These are phyloP conservation scores for Tetranychus truncatus DNA, from an alignment of 2,888 invertebrate species.

Conservation along the genomic window DNA sequence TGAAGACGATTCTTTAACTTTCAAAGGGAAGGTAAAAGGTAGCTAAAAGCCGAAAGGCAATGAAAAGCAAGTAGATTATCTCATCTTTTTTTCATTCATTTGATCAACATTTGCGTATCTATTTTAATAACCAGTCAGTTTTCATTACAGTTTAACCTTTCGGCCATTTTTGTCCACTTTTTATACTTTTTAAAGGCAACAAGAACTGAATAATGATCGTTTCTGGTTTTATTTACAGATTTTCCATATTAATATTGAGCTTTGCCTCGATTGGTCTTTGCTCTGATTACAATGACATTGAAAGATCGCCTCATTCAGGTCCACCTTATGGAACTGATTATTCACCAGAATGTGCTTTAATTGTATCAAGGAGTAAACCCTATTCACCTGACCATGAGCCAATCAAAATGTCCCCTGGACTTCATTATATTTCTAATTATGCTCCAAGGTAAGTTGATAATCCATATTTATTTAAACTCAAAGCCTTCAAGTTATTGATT, in stretches of 20 bases:
- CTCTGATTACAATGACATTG: not conserved
- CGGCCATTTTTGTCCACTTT: no score
- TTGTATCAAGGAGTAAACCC: slow-evolving; percentile 23
- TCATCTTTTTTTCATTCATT: no score
- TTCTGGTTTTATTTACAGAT: not conserved
- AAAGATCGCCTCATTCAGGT: not conserved
- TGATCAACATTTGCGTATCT: no score
- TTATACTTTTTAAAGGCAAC: no score
- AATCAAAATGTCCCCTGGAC: slow-evolving; percentile 19
- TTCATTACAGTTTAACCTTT: no score
- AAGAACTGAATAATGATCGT: no score
- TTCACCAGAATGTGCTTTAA: slow-evolving; percentile 24
- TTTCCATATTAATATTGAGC: slow-evolving; percentile 3
- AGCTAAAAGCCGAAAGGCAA: no score
- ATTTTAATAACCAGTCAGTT: no score
- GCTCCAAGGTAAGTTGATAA: slow-evolving; percentile 23
- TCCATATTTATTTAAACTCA: not conserved
- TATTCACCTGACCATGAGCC: slow-evolving; percentile 15
- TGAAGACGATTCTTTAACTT: no score
- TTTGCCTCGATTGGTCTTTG: slow-evolving; percentile 7
- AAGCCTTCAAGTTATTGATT: not conserved
- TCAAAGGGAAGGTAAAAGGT: no score
- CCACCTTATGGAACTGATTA: slow-evolving; percentile 23
- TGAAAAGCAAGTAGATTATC: no score
- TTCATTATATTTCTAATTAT: slow-evolving; percentile 24